Base-by-base conservation (phyloP, 92 coral and sea anemone species). In the Palythoa grandis region DNA sequence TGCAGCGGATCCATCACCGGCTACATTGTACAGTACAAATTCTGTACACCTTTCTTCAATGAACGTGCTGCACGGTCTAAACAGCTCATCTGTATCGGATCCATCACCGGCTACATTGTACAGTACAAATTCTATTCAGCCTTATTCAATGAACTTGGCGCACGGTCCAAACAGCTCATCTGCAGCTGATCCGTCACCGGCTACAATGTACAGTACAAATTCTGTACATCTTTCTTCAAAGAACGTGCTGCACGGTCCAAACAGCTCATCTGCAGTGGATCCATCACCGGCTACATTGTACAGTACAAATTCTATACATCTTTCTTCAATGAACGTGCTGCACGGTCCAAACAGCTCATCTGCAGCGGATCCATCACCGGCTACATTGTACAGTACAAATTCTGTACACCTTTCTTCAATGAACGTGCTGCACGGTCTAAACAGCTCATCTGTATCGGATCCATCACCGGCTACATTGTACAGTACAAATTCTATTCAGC, bases 381-480 rank as follows among this genome's bases (percentile, higher is more conserved):
- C 65, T 9, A 56, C 72, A 37, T 15, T 52, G 35, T 88, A 83
- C 77, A 56, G 47, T 16, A 20, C 77, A 2, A 17, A 61, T 63
- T 4, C 23, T 12, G 37, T 47, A 11, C 10, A n/a, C 38, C 39
- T 29, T 57, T 15, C 76, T 0, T 54, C 57, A 47, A 76, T 29
- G 35, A 29, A 29, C 35, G 35, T 72, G 16, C 29, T 17, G 37
- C 70, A 50, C 57, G 12, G 60, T 58, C 61, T 60, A 47, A 50
- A 11, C 25, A 40, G 43, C 7, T 87, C 82, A 70, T 73, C 89
- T n/a, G 48, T 56, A 50, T 14, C 69, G 13, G 74, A 61, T 47
- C 22, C 53, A 4, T 74, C 90, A 54, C 22, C 61, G 22, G 63
- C 67, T 7, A 54, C 65, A 37, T 19, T 60, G 47, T 88, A 83